Evolutionary conservation across 2,888 invertebrate species (phyloP).

Genomic region (Orthosia gothica): DNA sequence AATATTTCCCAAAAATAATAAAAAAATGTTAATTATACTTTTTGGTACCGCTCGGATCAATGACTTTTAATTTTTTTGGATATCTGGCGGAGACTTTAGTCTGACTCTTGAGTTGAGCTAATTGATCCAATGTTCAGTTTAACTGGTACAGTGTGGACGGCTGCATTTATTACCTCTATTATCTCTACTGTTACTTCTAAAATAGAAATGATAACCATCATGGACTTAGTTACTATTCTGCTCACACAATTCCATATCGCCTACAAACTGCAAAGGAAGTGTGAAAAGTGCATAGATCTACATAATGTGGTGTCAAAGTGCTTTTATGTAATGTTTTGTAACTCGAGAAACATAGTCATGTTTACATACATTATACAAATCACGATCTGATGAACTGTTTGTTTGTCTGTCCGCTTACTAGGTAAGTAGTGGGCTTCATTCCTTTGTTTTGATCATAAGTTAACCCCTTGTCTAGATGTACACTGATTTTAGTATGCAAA

Average conservation of each 20-base stretch:
- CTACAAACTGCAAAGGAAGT: conserved; percentile 29
- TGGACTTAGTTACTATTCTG: conserved; percentile 8
- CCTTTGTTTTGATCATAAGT: not conserved
- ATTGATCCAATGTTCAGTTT: too few relatives aligned
- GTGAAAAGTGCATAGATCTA: conserved; percentile 37
- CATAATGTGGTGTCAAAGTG: conserved; percentile 38
- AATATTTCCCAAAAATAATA: too few relatives aligned
- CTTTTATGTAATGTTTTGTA: conserved; percentile 33
- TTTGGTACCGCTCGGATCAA: too few relatives aligned
- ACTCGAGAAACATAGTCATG: conserved; percentile 21
- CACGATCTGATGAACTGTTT: conserved; percentile 13
- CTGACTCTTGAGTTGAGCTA: too few relatives aligned
- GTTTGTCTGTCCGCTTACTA: conserved; percentile 2
- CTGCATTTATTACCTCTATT: not conserved
- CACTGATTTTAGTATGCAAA: not conserved
- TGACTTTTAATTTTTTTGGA: too few relatives aligned
- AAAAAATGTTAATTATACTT: too few relatives aligned
- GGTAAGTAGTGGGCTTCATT: not conserved
- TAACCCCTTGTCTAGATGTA: not conserved
- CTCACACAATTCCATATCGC: conserved; percentile 4
- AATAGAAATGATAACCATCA: not conserved
- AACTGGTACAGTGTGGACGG: too few relatives aligned
- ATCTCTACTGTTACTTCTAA: not conserved
- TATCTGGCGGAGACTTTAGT: too few relatives aligned
- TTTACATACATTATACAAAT: conserved; percentile 27